A percentile compares a stretch with the other conserved stretches of the same genome.
Evolutionary conservation across 2,113 vertebrate species (phyloP).

Genomic region (Callocephalon fimbriatum): DNA sequence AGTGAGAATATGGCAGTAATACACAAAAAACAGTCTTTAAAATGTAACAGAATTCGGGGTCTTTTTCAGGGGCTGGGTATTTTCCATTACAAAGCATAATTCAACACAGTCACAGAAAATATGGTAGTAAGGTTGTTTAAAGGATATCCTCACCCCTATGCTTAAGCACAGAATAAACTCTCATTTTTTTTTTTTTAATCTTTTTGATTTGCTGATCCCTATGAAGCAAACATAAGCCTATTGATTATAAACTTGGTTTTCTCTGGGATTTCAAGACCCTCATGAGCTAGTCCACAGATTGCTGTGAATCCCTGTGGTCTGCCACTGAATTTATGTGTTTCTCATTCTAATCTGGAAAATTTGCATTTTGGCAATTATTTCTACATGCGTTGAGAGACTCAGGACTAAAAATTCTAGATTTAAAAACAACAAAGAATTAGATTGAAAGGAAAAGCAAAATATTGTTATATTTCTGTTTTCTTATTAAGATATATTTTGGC

Average conservation of each 20-base stretch:
- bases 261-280: not conserved
- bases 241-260: not conserved
- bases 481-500: constrained; percentile 57
- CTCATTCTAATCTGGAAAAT: not conserved
- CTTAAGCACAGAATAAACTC: not conserved
- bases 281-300: not conserved
- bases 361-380: constrained; percentile 43
- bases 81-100: not conserved
- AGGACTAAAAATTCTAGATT: constrained; percentile 11
- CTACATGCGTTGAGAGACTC: not conserved
- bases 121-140: not conserved
- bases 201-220: not conserved
- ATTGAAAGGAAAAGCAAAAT: constrained; percentile 49
- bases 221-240: not conserved
- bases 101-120: not conserved
- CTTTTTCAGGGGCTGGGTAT: not conserved
- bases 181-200: not conserved
- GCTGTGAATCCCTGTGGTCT: not conserved
- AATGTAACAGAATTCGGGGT: not conserved
- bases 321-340: not conserved
- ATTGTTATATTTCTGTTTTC: constrained; percentile 52
- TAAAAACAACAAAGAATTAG: constrained; percentile 10
- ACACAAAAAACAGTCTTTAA: not conserved
- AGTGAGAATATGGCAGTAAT: not conserved
- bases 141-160: not conserved